Evolutionary conservation across 2,113 vertebrate species (phyloP), one percentile per base, ranked within the genome.

Genomic region (Epinephelus lanceolatus): DNA sequence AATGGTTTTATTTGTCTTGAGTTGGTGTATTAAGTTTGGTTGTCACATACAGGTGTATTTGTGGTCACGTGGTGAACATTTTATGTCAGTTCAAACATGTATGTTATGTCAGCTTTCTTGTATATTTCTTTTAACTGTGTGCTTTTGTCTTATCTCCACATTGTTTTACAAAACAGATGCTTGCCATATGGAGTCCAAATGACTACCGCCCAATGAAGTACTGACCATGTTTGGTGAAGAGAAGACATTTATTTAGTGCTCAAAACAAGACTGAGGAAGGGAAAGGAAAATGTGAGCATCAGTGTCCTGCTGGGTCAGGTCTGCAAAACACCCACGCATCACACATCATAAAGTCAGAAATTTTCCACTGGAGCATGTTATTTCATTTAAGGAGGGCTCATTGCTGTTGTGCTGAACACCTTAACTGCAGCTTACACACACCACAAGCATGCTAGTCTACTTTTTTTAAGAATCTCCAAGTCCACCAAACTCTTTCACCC

Each of bases 401-500:
- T 45, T 5, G 51, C 13, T 33, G 67, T 85, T 53, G 66, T 45
- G 52, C 27, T 45, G 19, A 66, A 68, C n/a, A 63, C 11, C 14
- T 30, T 37, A 4, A 66, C 25, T 21, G 25, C 21, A 68, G 21
- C 45, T 17, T 17, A 12, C 79, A 37, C 11, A 55, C 79, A 56
- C 14, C 18, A 25, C 15, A 56, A 76, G 4, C 21, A 5, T 17
- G 3, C 49, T 11, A 12, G 8, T 61, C 17, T 11, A 18, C 13
- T 67, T 71, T 91, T 91, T 45, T 45, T 45, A 45, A 45, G 42
- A 69, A 79, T 91, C 86, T 73, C 87, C 86, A 69, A 80, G 81
- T 61, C 83, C 88, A 14, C 55, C 95, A 14, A 94, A 96, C 86
- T 97, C 62, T 93, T 98, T 97, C 0, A 88, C 92, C 1, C 90